Percentiles rank a stretch among this genome's conserved stretches.
Evolutionary conservation across 2,888 invertebrate species (phyloP).

Genomic region (Euzophera pinguis): DNA sequence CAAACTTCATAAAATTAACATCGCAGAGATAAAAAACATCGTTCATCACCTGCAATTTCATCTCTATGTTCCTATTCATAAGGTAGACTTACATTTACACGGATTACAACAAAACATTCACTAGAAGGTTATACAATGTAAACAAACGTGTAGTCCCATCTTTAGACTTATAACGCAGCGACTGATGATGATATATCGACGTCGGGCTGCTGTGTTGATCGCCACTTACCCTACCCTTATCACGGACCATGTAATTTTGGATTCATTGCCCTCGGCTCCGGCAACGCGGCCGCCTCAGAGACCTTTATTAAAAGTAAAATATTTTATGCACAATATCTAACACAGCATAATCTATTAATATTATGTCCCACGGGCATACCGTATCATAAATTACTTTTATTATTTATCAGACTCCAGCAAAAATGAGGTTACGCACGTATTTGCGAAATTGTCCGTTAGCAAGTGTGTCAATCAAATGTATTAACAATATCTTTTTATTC

Average conservation of each 20-base stretch:
- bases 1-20: too few species aligned
- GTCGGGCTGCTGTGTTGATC: constrained; percentile 72
- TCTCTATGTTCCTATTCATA: too few species aligned
- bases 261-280: constrained; percentile 70
- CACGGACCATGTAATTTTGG: constrained; percentile 69
- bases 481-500: constrained; percentile 24
- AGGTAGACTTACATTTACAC: background rate
- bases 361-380: constrained; percentile 4
- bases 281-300: constrained; percentile 36
- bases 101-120: background rate
- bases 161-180: constrained; percentile 65
- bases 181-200: constrained; percentile 78
- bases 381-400: constrained; percentile 6
- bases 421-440: background rate
- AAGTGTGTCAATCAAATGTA: background rate
- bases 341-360: constrained; percentile 12
- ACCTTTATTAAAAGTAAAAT: constrained; percentile 51
- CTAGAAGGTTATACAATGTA: constrained; percentile 37
- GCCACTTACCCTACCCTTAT: constrained; percentile 78
- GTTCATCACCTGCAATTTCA: too few species aligned
- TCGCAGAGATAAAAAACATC: too few species aligned
- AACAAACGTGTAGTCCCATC: constrained; percentile 52
- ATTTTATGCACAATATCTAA: constrained; percentile 29
- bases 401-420: background rate
- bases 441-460: constrained; percentile 9